Base-by-base conservation (phyloP, 1,140 invertebrate genomes). In the Drosophila lowei region DNA sequence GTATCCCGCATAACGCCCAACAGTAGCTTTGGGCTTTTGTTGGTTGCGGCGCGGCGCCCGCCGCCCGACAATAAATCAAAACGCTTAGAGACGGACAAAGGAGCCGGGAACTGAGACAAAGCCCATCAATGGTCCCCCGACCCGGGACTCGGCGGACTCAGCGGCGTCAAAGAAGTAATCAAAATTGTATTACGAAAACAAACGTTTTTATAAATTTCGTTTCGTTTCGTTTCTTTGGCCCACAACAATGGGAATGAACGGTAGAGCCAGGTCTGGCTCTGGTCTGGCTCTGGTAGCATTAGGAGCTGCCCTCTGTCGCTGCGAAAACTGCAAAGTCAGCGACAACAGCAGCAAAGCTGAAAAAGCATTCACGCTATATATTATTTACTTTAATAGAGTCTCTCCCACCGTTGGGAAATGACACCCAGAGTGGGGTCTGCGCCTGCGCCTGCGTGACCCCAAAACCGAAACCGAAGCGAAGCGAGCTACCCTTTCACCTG, bases 111-210 rank as follows among this genome's bases (percentile, higher is more conserved):
- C 44, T 72, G 52, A 63, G 56, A 77, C 78, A 73, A 85, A 70
- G 83, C 72, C 72, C 77, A 77, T 80, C 81, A 73, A 80, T 77
- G 67, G 77, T 67, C 67, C 55, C 61, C 58, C 55, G 56, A 16
- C 13, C 18, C 25, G 58, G 16, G 56, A 50, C 52, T 65, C 57
- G 54, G 55, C 60, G 16, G 56, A 50, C 52, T 65, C 57, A 58
- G 55, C 60, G 77, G 77, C 77, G 81, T 85, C 81, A 76, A 81
- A 86, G 81, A 86, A 86, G 81, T 74, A 86, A 86, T 86, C 81
- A 86, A 86, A 86, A 86, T 88, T 86, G 81, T 86, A 86, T 86
- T 86, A 86, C 81, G 81, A 86, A 86, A 86, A 86, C 81, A 86
- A 86, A 78, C 83, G 81, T 88, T 88, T 86, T 85, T 86, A 75